Percentiles rank a stretch among this genome's conserved stretches.
phyloP scores from a whole-genome alignment of 1,140 invertebrate genomes.

The Drosophila lacertosa region DNA sequence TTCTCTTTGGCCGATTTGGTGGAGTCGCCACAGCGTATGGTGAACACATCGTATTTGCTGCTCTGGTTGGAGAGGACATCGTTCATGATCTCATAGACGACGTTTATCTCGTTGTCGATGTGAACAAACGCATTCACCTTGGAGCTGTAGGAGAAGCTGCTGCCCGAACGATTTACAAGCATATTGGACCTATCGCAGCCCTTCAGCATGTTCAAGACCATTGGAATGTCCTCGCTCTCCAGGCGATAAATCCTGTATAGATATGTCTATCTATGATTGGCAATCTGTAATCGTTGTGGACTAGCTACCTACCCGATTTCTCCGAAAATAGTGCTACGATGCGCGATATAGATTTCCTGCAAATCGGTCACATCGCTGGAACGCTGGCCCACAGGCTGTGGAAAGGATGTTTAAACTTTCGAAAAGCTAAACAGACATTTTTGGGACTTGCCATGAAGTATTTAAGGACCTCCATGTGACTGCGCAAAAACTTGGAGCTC shows the following conservation, averaged over 20 bases:
- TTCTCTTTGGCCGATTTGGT: constrained; percentile 45
- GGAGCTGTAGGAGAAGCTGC: constrained; percentile 34
- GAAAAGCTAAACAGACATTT: neutral
- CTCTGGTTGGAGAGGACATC: constrained; percentile 55
- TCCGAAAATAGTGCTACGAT: constrained; percentile 63
- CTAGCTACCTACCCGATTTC: constrained; percentile 44
- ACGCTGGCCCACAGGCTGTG: constrained; percentile 48
- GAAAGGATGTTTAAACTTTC: neutral
- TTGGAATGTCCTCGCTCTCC: constrained; percentile 19
- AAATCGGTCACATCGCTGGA: constrained; percentile 27
- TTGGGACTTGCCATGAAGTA: constrained; percentile 59
- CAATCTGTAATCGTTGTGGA: neutral
- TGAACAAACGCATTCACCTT: constrained; percentile 33
- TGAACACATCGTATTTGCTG: constrained; percentile 58
- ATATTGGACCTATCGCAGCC: neutral
- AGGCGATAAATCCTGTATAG: constrained; percentile 46
- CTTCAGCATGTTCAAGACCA: constrained; percentile 7
- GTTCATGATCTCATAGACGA: constrained; percentile 45
- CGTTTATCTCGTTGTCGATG: constrained; percentile 29
- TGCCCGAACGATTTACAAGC: too few relatives aligned
- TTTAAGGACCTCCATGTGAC: constrained; percentile 45
- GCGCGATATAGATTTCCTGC: constrained; percentile 55
- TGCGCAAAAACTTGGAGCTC: neutral
- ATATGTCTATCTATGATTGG: too few relatives aligned
- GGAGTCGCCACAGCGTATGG: constrained; percentile 72